A percentile compares a stretch with the other conserved stretches of the same genome.
Conservation (phyloP, 2,797 vertebrate genomes). For the Sphenodon punctatus region DNA sequence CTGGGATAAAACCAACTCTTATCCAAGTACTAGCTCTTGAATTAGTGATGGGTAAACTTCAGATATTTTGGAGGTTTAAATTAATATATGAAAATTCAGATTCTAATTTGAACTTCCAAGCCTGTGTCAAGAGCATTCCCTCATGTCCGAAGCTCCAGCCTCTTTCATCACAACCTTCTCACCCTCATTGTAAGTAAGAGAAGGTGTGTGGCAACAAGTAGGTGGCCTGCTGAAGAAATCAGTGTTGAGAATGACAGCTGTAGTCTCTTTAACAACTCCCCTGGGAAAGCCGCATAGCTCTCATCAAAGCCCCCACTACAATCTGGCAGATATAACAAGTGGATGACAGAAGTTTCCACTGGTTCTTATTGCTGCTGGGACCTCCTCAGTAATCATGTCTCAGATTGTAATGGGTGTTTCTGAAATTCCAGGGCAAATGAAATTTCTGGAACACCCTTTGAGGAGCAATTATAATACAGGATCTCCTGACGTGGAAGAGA, state of each 20-base stretch:
- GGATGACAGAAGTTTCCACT: background rate
- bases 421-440: conserved; percentile 19
- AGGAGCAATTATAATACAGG: background rate
- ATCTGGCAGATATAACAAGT: background rate
- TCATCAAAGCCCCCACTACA: background rate
- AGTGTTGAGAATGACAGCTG: background rate
- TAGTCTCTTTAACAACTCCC: background rate
- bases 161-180: background rate
- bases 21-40: background rate
- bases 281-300: background rate
- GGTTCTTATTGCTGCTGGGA: background rate
- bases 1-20: background rate
- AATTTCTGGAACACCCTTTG: conserved; percentile 8
- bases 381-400: conserved; percentile 15
- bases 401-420: background rate
- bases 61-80: background rate
- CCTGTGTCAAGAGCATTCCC: background rate
- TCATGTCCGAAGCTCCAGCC: no score
- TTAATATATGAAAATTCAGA: background rate
- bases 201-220: background rate
- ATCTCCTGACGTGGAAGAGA: background rate
- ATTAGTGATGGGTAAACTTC: background rate
- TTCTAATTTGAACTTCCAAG: background rate
- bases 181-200: background rate
- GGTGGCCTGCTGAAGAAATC: background rate